Evolutionary conservation across 2,113 vertebrate species (phyloP), one percentile per base, ranked within the genome.

Genomic region (Prochilodus magdalenae): DNA sequence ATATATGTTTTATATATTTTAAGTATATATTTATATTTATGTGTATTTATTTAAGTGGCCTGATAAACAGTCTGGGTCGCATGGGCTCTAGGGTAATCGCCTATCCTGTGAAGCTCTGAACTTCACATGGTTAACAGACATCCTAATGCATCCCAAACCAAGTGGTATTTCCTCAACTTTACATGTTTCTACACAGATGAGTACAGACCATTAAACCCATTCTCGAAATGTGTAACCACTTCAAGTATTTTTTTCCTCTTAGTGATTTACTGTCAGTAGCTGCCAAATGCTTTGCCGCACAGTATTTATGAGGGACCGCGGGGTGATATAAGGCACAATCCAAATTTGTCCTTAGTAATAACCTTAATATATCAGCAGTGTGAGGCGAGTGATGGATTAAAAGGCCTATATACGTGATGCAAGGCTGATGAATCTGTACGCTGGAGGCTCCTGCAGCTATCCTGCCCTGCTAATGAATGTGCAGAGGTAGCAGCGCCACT

Each of bases 341-440:
- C 87, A 87, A 89, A 93, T 89, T 91, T 90, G 77, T 92, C 85
- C 90, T 90, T 89, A 81, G 82, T 86, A 86, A 82, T 93, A 94
- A 90, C 89, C 93, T 91, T 94, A 94, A 94, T 93, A 92, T 94
- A 95, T 91, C 94, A 22, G 83, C 87, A 81, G 84, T 89, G 85
- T 90, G 86, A 74, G 57, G 77, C 16, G 90, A 26, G 87, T 94
- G 90, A 91, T 94, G 94, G 95, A 96, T 96, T 92, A 85, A 83
- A 77, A 78, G 87, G 88, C 85, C 89, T 91, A 92, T 90, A 93
- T 92, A 92, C 93, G 89, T 90, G 82, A 88, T 85, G 91, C 92
- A 83, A 90, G 88, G 87, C 90, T 94, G 90, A 93, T 95, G 94
- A 93, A 93, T 94, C 87, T 87, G 83, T 55, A n/a, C 55, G 79